Evolutionary conservation across 92 coral and sea anemone species (phyloP).

Genomic region (Parazoanthus atlanticus): DNA sequence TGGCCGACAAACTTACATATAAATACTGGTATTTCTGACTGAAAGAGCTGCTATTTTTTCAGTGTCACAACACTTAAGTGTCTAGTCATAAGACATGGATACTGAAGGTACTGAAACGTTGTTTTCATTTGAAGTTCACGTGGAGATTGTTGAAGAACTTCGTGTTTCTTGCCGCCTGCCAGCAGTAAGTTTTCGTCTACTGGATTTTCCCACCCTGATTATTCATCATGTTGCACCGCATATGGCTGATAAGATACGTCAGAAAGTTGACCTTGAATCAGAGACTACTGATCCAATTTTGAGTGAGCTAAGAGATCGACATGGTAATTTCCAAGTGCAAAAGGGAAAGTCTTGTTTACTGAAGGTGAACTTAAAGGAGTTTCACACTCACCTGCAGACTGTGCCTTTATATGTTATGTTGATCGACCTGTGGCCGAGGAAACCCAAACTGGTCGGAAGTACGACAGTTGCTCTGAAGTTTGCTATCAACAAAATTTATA

Average conservation of each 20-base stretch:
- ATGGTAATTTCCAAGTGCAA: slow-evolving; percentile 68
- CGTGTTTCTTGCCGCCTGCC: slow-evolving; percentile 75
- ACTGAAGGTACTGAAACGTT: slow-evolving; percentile 59
- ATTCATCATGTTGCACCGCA: slow-evolving; percentile 75
- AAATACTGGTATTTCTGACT: neutral
- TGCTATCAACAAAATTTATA: slow-evolving; percentile 67
- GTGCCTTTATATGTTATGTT: slow-evolving; percentile 92
- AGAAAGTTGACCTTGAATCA: slow-evolving; percentile 62
- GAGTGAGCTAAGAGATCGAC: slow-evolving; percentile 71
- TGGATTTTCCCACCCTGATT: slow-evolving; percentile 88
- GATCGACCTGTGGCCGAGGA: slow-evolving; percentile 80
- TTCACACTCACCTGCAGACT: slow-evolving; percentile 64
- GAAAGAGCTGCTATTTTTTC: neutral
- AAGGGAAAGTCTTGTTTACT: slow-evolving; percentile 94
- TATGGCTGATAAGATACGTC: slow-evolving; percentile 68
- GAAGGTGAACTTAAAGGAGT: slow-evolving; percentile 63
- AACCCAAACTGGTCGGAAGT: slow-evolving; percentile 83
- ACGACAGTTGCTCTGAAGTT: slow-evolving; percentile 69
- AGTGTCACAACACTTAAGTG: neutral
- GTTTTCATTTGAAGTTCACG: slow-evolving; percentile 91
- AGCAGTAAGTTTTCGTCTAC: slow-evolving; percentile 88
- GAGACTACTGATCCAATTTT: slow-evolving; percentile 45
- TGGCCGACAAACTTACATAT: neutral
- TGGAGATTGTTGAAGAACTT: slow-evolving; percentile 75
- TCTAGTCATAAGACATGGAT: neutral